A percentile compares a stretch with the other conserved stretches of the same genome.
Conservation (phyloP, 2,797 vertebrate genomes). For the Microctenopoma steveboyesi region DNA sequence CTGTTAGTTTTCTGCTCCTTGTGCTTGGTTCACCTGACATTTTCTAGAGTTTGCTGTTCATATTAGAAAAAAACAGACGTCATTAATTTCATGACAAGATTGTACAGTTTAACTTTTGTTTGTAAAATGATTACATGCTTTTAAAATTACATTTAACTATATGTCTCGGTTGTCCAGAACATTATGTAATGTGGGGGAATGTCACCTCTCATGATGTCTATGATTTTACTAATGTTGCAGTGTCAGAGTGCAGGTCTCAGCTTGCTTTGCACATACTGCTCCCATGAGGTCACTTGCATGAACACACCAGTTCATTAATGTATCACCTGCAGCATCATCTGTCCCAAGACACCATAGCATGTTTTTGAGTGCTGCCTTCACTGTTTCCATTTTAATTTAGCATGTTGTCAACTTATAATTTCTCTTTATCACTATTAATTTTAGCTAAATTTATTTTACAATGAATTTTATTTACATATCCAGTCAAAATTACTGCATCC, state of each 20-base stretch:
- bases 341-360: slow-evolving; percentile 34
- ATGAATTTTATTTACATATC: background rate
- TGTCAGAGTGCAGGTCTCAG: slow-evolving; percentile 73
- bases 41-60: slow-evolving; percentile 1
- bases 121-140: slow-evolving; percentile 34
- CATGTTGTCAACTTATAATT: background rate
- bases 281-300: slow-evolving; percentile 44
- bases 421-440: background rate
- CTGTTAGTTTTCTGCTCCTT: background rate
- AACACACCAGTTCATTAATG: slow-evolving; percentile 69
- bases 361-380: slow-evolving; percentile 6
- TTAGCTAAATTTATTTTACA: background rate
- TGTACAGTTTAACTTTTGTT: slow-evolving; percentile 4
- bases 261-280: slow-evolving; percentile 73
- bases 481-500: no score
- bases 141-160: background rate
- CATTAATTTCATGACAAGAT: slow-evolving; percentile 6
- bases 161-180: background rate
- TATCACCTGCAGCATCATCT: slow-evolving; percentile 59
- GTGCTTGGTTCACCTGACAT: background rate
- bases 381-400: background rate
- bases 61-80: background rate
- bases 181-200: background rate
- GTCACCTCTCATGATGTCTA: background rate
- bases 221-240: slow-evolving; percentile 19